Percentiles rank a stretch among this genome's conserved stretches.
Evolutionary conservation across 2,888 invertebrate genomes (phyloP).

Genomic region (Anorthoa munda): DNA sequence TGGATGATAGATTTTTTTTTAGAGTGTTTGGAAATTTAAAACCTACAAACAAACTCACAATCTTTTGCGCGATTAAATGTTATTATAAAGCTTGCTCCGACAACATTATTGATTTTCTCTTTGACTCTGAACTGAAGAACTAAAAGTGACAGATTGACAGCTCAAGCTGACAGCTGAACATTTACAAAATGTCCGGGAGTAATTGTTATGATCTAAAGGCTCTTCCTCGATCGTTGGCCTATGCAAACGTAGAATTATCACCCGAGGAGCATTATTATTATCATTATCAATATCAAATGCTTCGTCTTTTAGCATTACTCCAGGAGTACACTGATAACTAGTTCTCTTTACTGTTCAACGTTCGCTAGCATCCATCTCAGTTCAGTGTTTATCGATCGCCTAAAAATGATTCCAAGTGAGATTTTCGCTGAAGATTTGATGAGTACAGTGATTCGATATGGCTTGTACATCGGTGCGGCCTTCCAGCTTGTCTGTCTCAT

Average conservation of each 20-base stretch:
- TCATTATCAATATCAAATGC: constrained; percentile 45
- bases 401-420: constrained; percentile 88
- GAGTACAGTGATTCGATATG: constrained; percentile 94
- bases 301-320: constrained; percentile 43
- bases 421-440: constrained; percentile 93
- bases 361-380: constrained; percentile 24
- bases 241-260: constrained; percentile 12
- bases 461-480: constrained; percentile 96
- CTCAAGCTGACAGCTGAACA: constrained; percentile 4
- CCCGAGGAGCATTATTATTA: constrained; percentile 35
- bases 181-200: constrained; percentile 45
- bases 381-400: constrained; percentile 61
- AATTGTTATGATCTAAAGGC: constrained; percentile 35
- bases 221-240: constrained; percentile 35
- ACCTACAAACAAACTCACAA: no score
- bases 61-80: no score
- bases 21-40: no score
- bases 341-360: neutral
- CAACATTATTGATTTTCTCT: constrained; percentile 35
- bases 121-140: neutral
- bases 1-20: no score
- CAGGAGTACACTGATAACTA: constrained; percentile 43
- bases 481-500: constrained; percentile 96
- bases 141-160: constrained; percentile 26
- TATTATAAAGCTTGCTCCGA: neutral